Evolutionary conservation across 1,140 invertebrate species (phyloP), one percentile per base, ranked within the genome.

Genomic region (Bactericera cockerelli): DNA sequence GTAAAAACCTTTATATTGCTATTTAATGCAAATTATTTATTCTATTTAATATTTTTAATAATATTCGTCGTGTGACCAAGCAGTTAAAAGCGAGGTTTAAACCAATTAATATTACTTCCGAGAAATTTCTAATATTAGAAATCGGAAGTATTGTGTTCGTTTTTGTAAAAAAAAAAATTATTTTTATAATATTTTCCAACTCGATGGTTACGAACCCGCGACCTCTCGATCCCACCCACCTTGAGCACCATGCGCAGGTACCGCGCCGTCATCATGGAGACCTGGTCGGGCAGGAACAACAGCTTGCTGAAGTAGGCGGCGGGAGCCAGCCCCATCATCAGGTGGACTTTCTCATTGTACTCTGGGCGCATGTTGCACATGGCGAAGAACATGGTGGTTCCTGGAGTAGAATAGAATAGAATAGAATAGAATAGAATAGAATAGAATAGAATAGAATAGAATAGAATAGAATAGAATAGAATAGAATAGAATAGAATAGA

Each of bases 321-420:
- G 2, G 63, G 63, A 4, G 63, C 77, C 31, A 79, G 59, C 1
- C 72, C 72, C 54, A 76, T 65, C 55, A 65, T 61, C 0, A 63
- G 56, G n/a, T 36, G 63, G 6, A 78, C 69, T 66, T 75, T 77
- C 2, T 70, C 62, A 62, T 77, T 77, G 59, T 77, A 77, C 36
- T 79, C 71, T 0, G 78, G 76, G 26, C 70, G 68, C 33, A 72
- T 70, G 16, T 74, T 73, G 54, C 75, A 61, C 67, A 77, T 69
- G 8, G 73, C 74, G 53, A 76, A 75, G 22, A 73, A 72, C 25
- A 68, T 66, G 1, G 71, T 74, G 1, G 76, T 76, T 6, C 81
- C 82, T 68, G 55, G 58, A 31, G n/a, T n/a, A n/a, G n/a, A n/a
- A n/a, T n/a, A n/a, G n/a, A n/a, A n/a, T n/a, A n/a, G n/a, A n/a